phyloP scores from a whole-genome alignment of 1,140 invertebrate species.

The Drosophila ambigua region DNA sequence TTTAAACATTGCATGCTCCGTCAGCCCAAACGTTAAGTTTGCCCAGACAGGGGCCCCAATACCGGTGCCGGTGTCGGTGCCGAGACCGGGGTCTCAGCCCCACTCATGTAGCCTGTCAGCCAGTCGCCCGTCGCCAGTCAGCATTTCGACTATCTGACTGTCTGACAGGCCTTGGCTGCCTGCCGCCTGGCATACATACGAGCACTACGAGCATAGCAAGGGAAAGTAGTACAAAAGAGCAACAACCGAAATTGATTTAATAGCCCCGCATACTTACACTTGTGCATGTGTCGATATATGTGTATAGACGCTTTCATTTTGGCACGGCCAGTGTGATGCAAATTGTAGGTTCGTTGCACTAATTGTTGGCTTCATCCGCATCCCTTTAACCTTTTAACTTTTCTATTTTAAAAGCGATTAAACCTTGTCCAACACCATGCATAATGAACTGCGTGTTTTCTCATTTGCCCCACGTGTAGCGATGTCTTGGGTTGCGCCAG shows the following conservation, averaged over 20 bases:
- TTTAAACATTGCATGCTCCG: slow-evolving; percentile 61
- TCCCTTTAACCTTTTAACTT: too few species aligned
- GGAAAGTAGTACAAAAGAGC: slow-evolving; percentile 73
- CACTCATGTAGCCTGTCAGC: slow-evolving; percentile 26
- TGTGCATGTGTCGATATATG: neutral
- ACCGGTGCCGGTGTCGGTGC: neutral
- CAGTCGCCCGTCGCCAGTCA: slow-evolving; percentile 9
- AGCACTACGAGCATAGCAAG: slow-evolving; percentile 11
- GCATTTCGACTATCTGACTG: slow-evolving; percentile 15
- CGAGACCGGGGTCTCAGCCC: neutral
- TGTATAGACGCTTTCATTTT: too few species aligned
- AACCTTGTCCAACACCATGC: too few species aligned
- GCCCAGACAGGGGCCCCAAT: neutral
- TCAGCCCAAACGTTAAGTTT: slow-evolving; percentile 18
- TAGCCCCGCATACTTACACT: slow-evolving; percentile 38
- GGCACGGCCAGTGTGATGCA: too few species aligned
- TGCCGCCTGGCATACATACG: slow-evolving; percentile 20
- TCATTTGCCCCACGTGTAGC: too few species aligned
- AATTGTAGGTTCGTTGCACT: too few species aligned
- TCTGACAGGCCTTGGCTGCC: slow-evolving; percentile 22
- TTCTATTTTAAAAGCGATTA: too few species aligned
- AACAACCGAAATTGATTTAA: slow-evolving; percentile 77
- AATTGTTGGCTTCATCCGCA: too few species aligned
- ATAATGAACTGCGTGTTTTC: too few species aligned
- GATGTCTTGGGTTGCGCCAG: too few species aligned